Conservation (phyloP, 2,113 vertebrate species). For the Machaerirhynchus nigripectus region DNA sequence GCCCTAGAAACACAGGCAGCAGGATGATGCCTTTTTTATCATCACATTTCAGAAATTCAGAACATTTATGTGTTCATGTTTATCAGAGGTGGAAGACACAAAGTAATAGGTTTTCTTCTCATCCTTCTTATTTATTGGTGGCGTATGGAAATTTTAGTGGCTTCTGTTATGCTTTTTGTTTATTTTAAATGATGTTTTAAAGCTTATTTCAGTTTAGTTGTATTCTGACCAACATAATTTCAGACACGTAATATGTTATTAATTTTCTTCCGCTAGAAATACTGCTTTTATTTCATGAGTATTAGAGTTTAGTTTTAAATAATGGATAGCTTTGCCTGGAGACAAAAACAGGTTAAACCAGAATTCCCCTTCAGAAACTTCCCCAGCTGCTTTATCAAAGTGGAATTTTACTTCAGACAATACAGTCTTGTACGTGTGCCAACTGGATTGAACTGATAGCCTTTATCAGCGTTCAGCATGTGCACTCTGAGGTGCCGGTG, state of each 20-base stretch:
- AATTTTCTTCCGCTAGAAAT: background rate
- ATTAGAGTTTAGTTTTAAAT: background rate
- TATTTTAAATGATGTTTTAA: conserved; percentile 16
- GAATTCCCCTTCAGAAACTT: conserved; percentile 10
- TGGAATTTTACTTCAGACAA: conserved; percentile 16
- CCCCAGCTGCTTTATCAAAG: conserved; percentile 6
- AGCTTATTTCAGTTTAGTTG: background rate
- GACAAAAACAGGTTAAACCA: background rate
- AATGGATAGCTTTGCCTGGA: conserved; percentile 2
- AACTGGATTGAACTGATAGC: background rate
- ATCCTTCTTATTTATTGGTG: background rate
- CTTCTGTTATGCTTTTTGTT: background rate
- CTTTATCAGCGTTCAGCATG: background rate
- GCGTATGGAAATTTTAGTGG: background rate
- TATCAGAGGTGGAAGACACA: background rate
- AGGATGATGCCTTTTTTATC: conserved; percentile 10
- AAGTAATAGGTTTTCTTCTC: conserved; percentile 27
- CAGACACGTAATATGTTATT: background rate
- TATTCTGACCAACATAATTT: background rate
- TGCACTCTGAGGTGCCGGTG: background rate
- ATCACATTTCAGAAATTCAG: conserved; percentile 17
- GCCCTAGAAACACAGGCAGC: background rate
- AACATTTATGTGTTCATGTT: background rate
- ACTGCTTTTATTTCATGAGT: background rate
- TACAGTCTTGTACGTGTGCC: background rate